Conservation (phyloP, 1,140 invertebrate species). For the Callitettix versicolor region DNA sequence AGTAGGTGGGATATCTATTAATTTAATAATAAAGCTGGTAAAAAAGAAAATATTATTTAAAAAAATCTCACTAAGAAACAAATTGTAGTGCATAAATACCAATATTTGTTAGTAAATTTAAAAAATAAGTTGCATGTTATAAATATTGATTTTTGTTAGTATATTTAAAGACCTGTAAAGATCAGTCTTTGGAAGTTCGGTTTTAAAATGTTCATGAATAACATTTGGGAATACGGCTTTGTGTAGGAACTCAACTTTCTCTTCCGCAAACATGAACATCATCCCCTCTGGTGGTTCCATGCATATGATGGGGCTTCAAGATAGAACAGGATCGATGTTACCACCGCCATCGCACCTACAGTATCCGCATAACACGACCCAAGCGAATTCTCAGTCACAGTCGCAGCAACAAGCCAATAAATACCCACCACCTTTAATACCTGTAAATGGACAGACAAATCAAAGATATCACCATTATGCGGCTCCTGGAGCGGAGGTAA, state of each 20-base stretch:
- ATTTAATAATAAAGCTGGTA: too few species aligned
- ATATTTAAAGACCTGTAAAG: too few species aligned
- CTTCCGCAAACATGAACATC: constrained; percentile 6
- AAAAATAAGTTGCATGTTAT: too few species aligned
- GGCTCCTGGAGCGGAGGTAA: constrained; percentile 23
- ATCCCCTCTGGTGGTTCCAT: neutral
- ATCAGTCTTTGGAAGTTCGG: too few species aligned
- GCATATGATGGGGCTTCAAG: neutral
- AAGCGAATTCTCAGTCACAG: constrained; percentile 14
- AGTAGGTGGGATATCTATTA: too few species aligned
- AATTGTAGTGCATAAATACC: too few species aligned
- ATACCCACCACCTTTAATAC: constrained; percentile 44
- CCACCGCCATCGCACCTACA: constrained; percentile 34
- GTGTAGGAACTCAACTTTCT: constrained; percentile 14
- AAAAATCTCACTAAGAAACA: too few species aligned
- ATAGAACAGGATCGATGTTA: constrained; percentile 27
- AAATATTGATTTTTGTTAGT: too few species aligned
- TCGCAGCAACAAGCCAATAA: constrained; percentile 25
- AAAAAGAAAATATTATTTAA: too few species aligned
- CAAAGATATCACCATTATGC: constrained; percentile 14
- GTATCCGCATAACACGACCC: constrained; percentile 32
- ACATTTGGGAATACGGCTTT: too few species aligned
- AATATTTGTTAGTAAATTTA: too few species aligned
- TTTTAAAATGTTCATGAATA: too few species aligned
- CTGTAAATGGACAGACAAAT: constrained; percentile 25